Conservation (phyloP, 2,797 vertebrate species). For the Antennarius maculatus region DNA sequence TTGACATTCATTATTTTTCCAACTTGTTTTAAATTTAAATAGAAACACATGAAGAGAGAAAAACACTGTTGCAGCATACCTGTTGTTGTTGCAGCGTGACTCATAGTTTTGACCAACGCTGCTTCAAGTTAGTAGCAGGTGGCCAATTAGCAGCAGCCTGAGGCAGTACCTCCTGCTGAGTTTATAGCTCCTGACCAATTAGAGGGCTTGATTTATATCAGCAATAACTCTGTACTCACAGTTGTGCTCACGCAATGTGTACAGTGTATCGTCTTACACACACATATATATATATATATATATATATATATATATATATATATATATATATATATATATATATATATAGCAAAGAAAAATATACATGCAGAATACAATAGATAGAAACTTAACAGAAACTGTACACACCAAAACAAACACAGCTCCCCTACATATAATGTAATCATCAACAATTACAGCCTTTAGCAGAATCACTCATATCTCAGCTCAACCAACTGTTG, state of each 20-base stretch:
- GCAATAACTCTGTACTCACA: slow-evolving; percentile 59
- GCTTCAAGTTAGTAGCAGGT: slow-evolving; percentile 49
- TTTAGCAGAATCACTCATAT: slow-evolving; percentile 36
- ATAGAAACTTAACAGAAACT: slow-evolving; percentile 21
- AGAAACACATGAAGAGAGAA: background rate
- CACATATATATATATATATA: slow-evolving; percentile 28
- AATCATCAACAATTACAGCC: slow-evolving; percentile 58
- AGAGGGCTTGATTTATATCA: slow-evolving; percentile 72
- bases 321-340: slow-evolving; percentile 28
- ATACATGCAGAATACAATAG: slow-evolving; percentile 15
- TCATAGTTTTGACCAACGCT: slow-evolving; percentile 48
- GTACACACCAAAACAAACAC: slow-evolving; percentile 20
- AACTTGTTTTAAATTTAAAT: too few species aligned
- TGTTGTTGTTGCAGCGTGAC: slow-evolving; percentile 57
- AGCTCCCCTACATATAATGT: slow-evolving; percentile 26
- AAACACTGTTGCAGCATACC: slow-evolving; percentile 45
- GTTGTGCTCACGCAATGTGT: slow-evolving; percentile 12
- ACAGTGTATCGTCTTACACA: slow-evolving; percentile 13
- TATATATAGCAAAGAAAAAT: slow-evolving; percentile 20
- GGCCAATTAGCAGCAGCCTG: slow-evolving; percentile 74
- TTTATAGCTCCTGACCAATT: slow-evolving; percentile 75
- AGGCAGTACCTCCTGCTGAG: slow-evolving; percentile 67
- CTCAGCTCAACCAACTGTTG: slow-evolving; percentile 35
- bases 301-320: slow-evolving; percentile 28
- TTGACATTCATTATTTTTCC: too few species aligned